Conservation (phyloP, 1,140 invertebrate genomes). For the Megalonaias nervosa region DNA sequence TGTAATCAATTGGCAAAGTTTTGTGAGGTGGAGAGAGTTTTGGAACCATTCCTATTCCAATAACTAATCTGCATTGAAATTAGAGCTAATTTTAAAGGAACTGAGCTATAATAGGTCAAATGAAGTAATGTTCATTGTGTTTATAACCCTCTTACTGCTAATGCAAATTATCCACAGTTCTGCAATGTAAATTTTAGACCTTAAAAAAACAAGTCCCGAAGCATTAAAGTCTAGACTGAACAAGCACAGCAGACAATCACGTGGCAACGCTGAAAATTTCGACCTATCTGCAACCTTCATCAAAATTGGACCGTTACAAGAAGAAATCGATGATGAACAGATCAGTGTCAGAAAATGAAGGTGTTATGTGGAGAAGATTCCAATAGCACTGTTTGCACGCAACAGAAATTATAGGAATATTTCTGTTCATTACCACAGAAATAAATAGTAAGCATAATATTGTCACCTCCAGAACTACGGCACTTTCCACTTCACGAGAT, state of each 20-base stretch:
- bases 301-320: constrained; percentile 10
- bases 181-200: constrained; percentile 41
- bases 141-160: constrained; percentile 32
- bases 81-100: constrained; percentile 16
- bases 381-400: constrained; percentile 28
- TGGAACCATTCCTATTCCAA: constrained; percentile 23
- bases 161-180: constrained; percentile 35
- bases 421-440: constrained; percentile 24
- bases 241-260: neutral
- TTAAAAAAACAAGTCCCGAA: neutral
- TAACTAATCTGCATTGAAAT: constrained; percentile 26
- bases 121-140: constrained; percentile 17
- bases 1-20: constrained; percentile 3
- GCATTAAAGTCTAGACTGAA: neutral
- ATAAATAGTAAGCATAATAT: constrained; percentile 26
- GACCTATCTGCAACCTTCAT: constrained; percentile 17
- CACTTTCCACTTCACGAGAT: constrained; percentile 19
- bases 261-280: constrained; percentile 10
- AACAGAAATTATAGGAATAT: constrained; percentile 29
- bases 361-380: constrained; percentile 10
- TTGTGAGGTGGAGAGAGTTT: neutral
- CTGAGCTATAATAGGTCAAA: constrained; percentile 16
- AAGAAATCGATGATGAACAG: constrained; percentile 39
- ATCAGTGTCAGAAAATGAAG: constrained; percentile 30
- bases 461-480: constrained; percentile 19